Percentiles rank a stretch among this genome's conserved stretches.
Conservation (phyloP, 92 coral and sea anemone genomes). For the Nematostella vectensis region DNA sequence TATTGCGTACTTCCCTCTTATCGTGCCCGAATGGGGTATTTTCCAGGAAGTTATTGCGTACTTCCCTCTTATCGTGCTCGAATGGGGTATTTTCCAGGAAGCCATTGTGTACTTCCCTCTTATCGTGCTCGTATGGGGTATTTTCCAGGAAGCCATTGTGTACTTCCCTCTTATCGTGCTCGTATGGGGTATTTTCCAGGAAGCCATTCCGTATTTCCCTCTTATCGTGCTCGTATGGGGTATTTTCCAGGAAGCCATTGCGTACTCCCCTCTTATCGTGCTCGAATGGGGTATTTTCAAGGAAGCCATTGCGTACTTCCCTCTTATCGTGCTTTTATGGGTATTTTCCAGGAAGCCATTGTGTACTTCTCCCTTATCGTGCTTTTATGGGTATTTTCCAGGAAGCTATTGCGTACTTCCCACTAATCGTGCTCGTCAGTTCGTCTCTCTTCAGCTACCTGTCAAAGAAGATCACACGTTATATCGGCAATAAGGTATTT, state of each 20-base stretch:
- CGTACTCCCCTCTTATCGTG: neutral
- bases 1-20: too few relatives aligned
- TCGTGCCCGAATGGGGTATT: neutral
- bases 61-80: slow-evolving; percentile 21
- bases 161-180: too few relatives aligned
- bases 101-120: too few relatives aligned
- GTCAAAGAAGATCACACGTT: slow-evolving; percentile 5
- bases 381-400: neutral
- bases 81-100: too few relatives aligned
- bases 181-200: slow-evolving; percentile 14
- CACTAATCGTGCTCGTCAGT: slow-evolving; percentile 13
- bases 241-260: too few relatives aligned
- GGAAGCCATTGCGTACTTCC: slow-evolving; percentile 38
- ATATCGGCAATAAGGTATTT: slow-evolving; percentile 2
- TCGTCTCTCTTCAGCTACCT: slow-evolving; percentile 15
- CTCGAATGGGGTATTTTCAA: neutral
- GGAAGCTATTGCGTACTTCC: slow-evolving; percentile 34
- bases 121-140: too few relatives aligned
- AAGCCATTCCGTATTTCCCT: slow-evolving; percentile 29
- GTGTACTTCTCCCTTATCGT: too few relatives aligned
- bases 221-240: slow-evolving; percentile 18
- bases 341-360: too few relatives aligned
- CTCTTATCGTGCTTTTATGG: slow-evolving; percentile 20
- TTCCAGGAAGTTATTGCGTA: slow-evolving; percentile 31
- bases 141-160: too few relatives aligned